Evolutionary conservation across 2,113 vertebrate species (phyloP).

Genomic region (Haplochromis vanheusdeni): DNA sequence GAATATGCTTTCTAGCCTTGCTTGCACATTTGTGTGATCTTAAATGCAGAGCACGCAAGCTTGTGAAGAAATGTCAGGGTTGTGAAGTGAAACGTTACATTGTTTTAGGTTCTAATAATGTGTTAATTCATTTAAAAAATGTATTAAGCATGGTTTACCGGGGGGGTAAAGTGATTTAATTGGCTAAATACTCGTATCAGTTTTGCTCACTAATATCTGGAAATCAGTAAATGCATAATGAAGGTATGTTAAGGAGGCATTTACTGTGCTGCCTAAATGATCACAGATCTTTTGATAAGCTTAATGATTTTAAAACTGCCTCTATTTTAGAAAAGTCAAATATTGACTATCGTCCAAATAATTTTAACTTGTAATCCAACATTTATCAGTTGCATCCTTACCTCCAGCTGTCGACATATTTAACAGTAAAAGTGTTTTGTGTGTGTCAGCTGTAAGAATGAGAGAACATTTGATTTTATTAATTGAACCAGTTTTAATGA

Average conservation of each 20-base stretch:
- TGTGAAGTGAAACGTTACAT: neutral
- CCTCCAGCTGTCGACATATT: neutral
- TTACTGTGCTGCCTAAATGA: neutral
- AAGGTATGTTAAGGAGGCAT: neutral
- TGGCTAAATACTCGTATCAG: neutral
- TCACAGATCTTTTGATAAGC: neutral
- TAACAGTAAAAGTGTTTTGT: neutral
- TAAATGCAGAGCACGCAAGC: neutral
- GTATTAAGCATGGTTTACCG: neutral
- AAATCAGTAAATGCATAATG: neutral
- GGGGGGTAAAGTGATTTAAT: neutral
- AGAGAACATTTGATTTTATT: neutral
- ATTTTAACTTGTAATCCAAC: neutral
- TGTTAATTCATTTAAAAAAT: neutral
- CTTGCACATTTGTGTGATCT: neutral
- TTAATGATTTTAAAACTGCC: neutral
- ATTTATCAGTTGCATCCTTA: neutral
- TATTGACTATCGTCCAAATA: neutral
- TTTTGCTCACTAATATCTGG: neutral
- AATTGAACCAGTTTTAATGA: neutral
- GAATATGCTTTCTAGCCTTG: neutral
- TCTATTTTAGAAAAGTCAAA: neutral
- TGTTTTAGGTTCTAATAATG: constrained; percentile 23
- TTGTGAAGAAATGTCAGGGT: neutral
- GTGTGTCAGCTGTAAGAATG: neutral